A percentile compares a stretch with the other conserved stretches of the same genome.
Evolutionary conservation across 2,888 invertebrate species (phyloP).

Genomic region (Molanna angustata): DNA sequence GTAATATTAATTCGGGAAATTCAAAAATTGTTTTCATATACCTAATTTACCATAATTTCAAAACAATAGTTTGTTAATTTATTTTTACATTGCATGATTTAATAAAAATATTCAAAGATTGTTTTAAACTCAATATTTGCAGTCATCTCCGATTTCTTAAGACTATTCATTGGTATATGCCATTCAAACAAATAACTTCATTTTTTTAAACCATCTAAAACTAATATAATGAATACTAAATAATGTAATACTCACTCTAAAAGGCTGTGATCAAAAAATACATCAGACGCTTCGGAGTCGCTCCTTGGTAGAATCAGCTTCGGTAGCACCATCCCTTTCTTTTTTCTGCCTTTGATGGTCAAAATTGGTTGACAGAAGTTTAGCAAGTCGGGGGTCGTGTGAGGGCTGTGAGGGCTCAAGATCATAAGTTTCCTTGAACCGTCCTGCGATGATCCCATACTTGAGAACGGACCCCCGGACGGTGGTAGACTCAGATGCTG

Average conservation of each 20-base stretch:
- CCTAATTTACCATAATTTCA: no score
- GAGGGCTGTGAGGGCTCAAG: slow-evolving; percentile 75
- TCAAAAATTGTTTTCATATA: no score
- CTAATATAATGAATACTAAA: no score
- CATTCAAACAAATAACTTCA: neutral
- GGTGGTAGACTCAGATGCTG: slow-evolving; percentile 71
- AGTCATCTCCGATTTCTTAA: no score
- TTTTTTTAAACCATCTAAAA: no score
- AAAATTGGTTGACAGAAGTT: slow-evolving; percentile 56
- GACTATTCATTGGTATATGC: neutral
- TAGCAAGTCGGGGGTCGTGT: slow-evolving; percentile 65
- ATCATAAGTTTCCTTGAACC: slow-evolving; percentile 63
- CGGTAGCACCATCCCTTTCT: slow-evolving; percentile 71
- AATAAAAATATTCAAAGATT: no score
- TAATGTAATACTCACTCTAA: slow-evolving; percentile 61
- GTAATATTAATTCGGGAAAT: no score
- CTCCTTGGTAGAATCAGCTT: slow-evolving; percentile 73
- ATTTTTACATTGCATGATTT: no score
- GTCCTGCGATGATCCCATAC: slow-evolving; percentile 44
- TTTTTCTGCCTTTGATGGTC: slow-evolving; percentile 61
- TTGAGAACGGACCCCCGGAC: slow-evolving; percentile 57
- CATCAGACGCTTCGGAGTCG: slow-evolving; percentile 69
- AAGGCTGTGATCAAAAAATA: slow-evolving; percentile 61
- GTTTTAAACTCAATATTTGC: no score
- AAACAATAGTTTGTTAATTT: no score